Evolutionary conservation across 2,888 invertebrate genomes (phyloP).

Genomic region (Capitulum mitella): DNA sequence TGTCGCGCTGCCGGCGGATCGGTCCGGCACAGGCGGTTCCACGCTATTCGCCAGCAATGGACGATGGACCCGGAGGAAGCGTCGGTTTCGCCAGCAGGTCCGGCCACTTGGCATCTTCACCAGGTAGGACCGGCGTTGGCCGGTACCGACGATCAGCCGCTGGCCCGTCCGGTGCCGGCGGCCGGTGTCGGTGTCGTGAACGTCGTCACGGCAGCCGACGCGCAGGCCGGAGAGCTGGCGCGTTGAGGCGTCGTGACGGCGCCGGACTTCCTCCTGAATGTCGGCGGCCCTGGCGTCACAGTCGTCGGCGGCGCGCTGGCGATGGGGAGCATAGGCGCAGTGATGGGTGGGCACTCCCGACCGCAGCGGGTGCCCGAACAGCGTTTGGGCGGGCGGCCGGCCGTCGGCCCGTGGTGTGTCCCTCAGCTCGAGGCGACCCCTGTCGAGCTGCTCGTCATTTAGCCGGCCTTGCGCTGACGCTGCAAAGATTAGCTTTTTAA

Average conservation of each 20-base stretch:
- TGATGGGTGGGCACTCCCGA: conserved; percentile 20
- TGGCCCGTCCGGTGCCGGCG: neutral
- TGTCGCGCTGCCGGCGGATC: neutral
- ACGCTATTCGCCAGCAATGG: neutral
- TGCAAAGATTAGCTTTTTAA: neutral
- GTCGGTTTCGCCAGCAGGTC: conserved; percentile 14
- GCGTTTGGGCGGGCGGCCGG: conserved; percentile 23
- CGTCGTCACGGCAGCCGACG: neutral
- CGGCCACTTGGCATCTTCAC: conserved; percentile 25
- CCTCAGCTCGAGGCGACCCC: conserved; percentile 29
- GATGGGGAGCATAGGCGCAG: neutral
- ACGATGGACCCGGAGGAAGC: neutral
- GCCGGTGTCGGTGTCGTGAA: neutral
- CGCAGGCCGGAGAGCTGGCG: neutral
- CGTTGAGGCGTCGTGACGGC: neutral
- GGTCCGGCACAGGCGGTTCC: too few relatives aligned
- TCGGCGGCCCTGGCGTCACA: conserved; percentile 21
- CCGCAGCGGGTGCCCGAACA: conserved; percentile 20
- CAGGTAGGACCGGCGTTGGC: neutral
- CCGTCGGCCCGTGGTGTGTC: conserved; percentile 36
- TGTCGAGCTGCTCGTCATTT: conserved; percentile 12
- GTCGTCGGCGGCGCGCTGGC: conserved; percentile 24
- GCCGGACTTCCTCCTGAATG: neutral
- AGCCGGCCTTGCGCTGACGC: neutral
- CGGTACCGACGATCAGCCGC: conserved; percentile 1